Conservation (phyloP, 2,888 invertebrate genomes). For the Acleris literana region DNA sequence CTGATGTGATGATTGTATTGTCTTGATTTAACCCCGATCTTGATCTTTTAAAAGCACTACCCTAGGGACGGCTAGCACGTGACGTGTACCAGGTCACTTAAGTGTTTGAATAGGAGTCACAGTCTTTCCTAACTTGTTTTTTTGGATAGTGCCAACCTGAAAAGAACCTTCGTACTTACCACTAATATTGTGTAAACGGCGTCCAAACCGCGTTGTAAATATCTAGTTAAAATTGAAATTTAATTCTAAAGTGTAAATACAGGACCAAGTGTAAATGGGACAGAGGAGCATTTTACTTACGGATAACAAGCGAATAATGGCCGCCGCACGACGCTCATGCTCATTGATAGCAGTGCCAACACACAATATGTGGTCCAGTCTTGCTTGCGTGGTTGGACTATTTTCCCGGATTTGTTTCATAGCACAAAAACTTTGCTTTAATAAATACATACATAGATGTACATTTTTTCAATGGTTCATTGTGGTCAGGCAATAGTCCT, state of each 20-base stretch:
- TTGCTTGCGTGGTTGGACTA: neutral
- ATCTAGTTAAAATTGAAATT: conserved; percentile 73
- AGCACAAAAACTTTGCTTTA: neutral
- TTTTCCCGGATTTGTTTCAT: neutral
- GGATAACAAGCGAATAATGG: conserved; percentile 39
- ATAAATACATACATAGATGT: too few species aligned
- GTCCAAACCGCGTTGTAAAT: conserved; percentile 61
- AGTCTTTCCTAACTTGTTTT: too few species aligned
- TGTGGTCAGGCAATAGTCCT: too few species aligned
- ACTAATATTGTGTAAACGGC: conserved; percentile 22
- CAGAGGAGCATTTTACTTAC: conserved; percentile 57
- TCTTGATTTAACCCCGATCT: too few species aligned
- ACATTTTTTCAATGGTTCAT: too few species aligned
- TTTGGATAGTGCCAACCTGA: too few species aligned
- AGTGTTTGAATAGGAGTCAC: too few species aligned
- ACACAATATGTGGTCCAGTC: neutral
- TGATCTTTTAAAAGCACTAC: too few species aligned
- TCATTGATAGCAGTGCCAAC: neutral
- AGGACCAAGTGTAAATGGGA: conserved; percentile 69
- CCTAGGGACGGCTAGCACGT: too few species aligned
- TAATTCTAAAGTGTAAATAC: conserved; percentile 72
- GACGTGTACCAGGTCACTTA: too few species aligned
- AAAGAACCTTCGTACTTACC: neutral
- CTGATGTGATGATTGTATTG: too few species aligned
- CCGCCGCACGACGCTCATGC: conserved; percentile 29